These are phyloP conservation scores for Endotricha flammealis DNA, from an alignment of 2,888 invertebrate genomes.

Conservation along the genomic window DNA sequence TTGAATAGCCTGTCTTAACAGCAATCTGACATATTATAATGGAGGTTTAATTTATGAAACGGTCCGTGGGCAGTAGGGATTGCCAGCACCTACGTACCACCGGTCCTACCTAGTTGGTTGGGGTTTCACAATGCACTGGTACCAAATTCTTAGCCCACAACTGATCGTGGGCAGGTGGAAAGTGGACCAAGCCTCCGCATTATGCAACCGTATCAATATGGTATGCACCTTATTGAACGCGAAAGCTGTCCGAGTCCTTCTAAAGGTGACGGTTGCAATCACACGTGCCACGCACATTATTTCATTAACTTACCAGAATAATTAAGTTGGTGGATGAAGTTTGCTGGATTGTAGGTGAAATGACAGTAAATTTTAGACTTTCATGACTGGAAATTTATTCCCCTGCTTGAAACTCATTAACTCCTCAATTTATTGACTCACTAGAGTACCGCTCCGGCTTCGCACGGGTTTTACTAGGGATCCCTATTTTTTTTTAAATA, in stretches of 20 bases:
- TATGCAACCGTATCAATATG: conserved; percentile 59
- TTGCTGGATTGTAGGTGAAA: too few species aligned
- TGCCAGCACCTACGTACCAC: conserved; percentile 47
- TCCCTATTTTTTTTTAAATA: too few species aligned
- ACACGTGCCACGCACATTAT: too few species aligned
- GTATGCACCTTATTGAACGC: conserved; percentile 54
- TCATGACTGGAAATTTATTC: too few species aligned
- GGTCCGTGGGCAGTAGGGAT: conserved; percentile 40
- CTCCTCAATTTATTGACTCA: too few species aligned
- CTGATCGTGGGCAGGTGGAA: conserved; percentile 67
- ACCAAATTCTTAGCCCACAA: conserved; percentile 68
- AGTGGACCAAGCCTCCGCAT: conserved; percentile 51
- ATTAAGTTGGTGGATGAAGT: too few species aligned
- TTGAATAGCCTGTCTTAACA: conserved; percentile 15
- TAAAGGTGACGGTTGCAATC: conserved; percentile 25
- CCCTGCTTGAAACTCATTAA: too few species aligned
- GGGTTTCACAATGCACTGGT: conserved; percentile 59
- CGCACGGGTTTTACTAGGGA: too few species aligned
- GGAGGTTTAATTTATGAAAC: conserved; percentile 37
- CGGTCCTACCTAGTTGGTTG: conserved; percentile 33
- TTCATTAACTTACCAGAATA: too few species aligned
- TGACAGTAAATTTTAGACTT: background rate
- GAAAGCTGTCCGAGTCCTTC: conserved; percentile 52
- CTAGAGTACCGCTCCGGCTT: too few species aligned
- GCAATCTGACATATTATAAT: conserved; percentile 31